A percentile compares a stretch with the other conserved stretches of the same genome.
Conservation (phyloP, 2,797 vertebrate genomes). For the Periophthalmus magnuspinnatus region DNA sequence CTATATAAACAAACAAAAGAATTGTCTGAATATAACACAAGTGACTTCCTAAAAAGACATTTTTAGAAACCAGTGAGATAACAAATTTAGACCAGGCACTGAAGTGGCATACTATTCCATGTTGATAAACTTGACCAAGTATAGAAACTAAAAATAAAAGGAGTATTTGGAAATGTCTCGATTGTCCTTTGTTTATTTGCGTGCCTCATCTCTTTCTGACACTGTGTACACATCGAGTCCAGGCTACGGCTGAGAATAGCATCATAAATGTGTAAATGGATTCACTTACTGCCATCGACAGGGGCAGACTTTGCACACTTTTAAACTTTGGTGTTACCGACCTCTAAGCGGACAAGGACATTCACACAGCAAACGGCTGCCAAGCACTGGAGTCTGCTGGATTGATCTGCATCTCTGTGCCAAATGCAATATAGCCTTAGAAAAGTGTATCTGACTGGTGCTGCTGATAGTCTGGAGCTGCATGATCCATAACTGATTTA, state of each 20-base stretch:
- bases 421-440: conserved; percentile 35
- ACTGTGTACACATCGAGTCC: conserved; percentile 7
- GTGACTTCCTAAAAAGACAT: not conserved
- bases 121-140: not conserved
- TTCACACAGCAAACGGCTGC: conserved; percentile 26
- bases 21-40: not conserved
- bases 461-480: not conserved
- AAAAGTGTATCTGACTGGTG: conserved; percentile 6
- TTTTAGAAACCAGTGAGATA: not conserved
- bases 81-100: not conserved
- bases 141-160: not conserved
- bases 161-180: not conserved
- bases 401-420: conserved; percentile 19
- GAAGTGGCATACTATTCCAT: conserved; percentile 23
- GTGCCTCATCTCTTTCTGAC: conserved; percentile 1
- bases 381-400: conserved; percentile 20
- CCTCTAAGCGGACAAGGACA: conserved; percentile 37
- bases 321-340: conserved; percentile 21
- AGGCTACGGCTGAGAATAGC: conserved; percentile 35
- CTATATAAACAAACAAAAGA: too few species aligned
- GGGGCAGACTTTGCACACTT: conserved; percentile 25
- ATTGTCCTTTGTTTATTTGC: conserved; percentile 3
- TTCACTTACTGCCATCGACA: conserved; percentile 33
- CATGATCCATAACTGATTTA: conserved; percentile 17
- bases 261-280: conserved; percentile 48